Percentiles rank a stretch among this genome's conserved stretches.
phyloP scores from a whole-genome alignment of 2,888 invertebrate species.

The Drosophila seclusa region DNA sequence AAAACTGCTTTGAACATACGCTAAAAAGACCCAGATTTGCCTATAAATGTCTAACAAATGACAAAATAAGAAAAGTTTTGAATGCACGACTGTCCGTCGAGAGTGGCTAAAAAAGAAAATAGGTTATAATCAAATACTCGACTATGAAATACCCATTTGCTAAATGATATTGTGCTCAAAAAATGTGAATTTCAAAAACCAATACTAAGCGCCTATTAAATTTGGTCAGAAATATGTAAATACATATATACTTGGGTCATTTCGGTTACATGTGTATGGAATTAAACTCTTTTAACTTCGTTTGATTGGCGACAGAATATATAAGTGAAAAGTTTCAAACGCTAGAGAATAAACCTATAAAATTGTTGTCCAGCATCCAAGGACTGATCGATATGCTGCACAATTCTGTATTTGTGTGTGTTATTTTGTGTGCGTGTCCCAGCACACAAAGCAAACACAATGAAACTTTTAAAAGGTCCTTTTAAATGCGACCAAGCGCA shows the following conservation, averaged over 20 bases:
- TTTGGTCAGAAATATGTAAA: not conserved
- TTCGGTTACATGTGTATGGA: not conserved
- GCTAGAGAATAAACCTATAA: constrained; percentile 40
- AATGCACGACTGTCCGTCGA: constrained; percentile 24
- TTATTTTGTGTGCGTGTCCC: constrained; percentile 15
- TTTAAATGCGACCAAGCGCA: constrained; percentile 72
- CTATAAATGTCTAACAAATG: constrained; percentile 76
- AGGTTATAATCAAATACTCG: not conserved
- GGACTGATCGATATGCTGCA: constrained; percentile 66
- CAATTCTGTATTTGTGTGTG: constrained; percentile 33
- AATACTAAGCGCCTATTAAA: not conserved
- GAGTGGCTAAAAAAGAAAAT: constrained; percentile 23
- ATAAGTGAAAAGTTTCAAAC: constrained; percentile 11
- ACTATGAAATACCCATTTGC: not conserved
- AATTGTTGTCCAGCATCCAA: constrained; percentile 30
- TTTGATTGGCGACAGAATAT: constrained; percentile 1
- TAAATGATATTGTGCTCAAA: not conserved
- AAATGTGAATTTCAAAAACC: not conserved
- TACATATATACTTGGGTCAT: not conserved
- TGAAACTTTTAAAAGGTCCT: constrained; percentile 73
- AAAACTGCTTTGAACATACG: constrained; percentile 43
- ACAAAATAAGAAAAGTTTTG: constrained; percentile 58
- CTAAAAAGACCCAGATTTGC: constrained; percentile 65
- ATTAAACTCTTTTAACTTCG: not conserved
- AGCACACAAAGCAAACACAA: constrained; percentile 45